Percentiles rank a stretch among this genome's conserved stretches.
These are phyloP conservation scores for Polyploca ridens DNA, from an alignment of 2,888 invertebrate genomes.

Conservation along the genomic window DNA sequence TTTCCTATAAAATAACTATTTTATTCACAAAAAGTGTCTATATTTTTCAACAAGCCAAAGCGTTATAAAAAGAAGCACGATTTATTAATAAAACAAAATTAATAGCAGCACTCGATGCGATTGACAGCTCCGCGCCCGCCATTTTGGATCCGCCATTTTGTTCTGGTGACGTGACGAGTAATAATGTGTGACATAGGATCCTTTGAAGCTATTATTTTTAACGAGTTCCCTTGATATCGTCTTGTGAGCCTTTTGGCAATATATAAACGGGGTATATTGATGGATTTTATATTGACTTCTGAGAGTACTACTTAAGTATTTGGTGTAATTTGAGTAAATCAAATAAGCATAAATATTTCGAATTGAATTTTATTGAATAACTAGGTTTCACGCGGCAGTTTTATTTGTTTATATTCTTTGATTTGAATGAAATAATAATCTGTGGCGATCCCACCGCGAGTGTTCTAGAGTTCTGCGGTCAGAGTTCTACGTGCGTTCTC, in stretches of 20 bases:
- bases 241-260: neutral
- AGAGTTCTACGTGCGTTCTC: no score
- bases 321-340: neutral
- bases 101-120: constrained; percentile 9
- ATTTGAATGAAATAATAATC: no score
- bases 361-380: neutral
- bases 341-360: neutral
- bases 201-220: constrained; percentile 44
- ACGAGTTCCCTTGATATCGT: constrained; percentile 28
- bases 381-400: no score
- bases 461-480: no score
- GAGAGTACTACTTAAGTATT: neutral
- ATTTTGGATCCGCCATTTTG: constrained; percentile 13
- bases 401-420: no score
- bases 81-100: constrained; percentile 7
- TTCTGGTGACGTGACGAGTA: constrained; percentile 6
- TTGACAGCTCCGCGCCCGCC: constrained; percentile 13
- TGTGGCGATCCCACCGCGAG: no score
- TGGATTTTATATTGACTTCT: constrained; percentile 8
- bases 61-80: neutral
- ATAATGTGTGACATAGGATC: constrained; percentile 23
- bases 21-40: neutral
- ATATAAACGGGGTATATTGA: constrained; percentile 2
- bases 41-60: neutral
- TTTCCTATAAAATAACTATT: no score